These are phyloP conservation scores for Oophaga pumilio DNA, from an alignment of 2,113 vertebrate genomes.

Conservation along the genomic window DNA sequence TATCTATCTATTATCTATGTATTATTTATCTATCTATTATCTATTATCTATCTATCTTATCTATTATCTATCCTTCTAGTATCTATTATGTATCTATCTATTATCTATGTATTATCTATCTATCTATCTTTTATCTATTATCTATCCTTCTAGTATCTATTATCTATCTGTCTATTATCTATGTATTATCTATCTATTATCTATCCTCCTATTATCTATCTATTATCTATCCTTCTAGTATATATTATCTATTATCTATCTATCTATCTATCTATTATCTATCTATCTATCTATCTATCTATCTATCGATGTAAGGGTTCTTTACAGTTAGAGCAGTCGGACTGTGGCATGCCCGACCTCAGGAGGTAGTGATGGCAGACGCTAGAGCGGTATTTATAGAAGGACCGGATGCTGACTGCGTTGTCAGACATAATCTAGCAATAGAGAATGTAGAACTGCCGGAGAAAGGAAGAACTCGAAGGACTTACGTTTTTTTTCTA, in stretches of 20 bases:
- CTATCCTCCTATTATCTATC: not conserved
- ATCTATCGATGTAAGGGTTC: no score
- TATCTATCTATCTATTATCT: not conserved
- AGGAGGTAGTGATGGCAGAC: no score
- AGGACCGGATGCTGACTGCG: no score
- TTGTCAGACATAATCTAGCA: no score
- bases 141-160: not conserved
- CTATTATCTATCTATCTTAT: not conserved
- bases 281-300: not conserved
- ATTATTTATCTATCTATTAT: not conserved
- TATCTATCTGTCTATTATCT: not conserved
- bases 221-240: not conserved
- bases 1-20: not conserved
- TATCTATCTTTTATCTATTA: not conserved
- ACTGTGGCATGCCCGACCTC: no score
- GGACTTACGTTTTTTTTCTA: no score
- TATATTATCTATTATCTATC: not conserved
- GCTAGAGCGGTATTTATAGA: no score
- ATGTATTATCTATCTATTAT: not conserved
- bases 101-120: not conserved
- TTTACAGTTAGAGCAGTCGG: no score
- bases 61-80: not conserved
- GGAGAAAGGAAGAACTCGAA: no score
- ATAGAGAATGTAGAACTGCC: no score
- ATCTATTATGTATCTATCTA: not conserved